Percentiles rank a stretch among this genome's conserved stretches.
phyloP scores from a whole-genome alignment of 1,140 invertebrate species.

The Xylocopa sonorina region DNA sequence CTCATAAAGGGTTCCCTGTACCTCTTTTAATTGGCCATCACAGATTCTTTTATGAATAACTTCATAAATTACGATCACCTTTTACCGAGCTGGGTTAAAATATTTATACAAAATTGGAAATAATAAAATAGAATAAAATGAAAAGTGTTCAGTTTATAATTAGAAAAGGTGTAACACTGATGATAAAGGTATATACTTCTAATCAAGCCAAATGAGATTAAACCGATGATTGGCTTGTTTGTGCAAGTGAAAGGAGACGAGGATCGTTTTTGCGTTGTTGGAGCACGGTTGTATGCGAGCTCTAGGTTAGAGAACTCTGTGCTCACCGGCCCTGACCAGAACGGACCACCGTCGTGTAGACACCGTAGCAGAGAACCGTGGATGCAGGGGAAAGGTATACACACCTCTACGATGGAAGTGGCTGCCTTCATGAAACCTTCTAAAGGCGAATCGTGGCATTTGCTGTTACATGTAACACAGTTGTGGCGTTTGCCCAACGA shows the following conservation, averaged over 20 bases:
- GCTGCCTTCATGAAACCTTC: constrained; percentile 22
- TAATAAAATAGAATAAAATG: not conserved
- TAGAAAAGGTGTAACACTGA: no score
- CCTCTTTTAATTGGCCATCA: no score
- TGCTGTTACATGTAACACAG: not conserved
- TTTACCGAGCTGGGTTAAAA: no score
- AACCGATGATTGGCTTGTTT: constrained; percentile 51
- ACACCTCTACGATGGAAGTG: constrained; percentile 28
- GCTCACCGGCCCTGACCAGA: constrained; percentile 45
- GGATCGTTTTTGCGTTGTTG: constrained; percentile 49
- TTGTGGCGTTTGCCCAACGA: not conserved
- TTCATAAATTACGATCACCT: no score
- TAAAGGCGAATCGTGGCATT: constrained; percentile 22
- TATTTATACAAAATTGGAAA: not conserved
- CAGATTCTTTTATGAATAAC: no score
- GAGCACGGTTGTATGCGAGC: constrained; percentile 21
- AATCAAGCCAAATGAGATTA: constrained; percentile 26
- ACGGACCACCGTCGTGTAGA: constrained; percentile 18
- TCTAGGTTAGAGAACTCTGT: constrained; percentile 44
- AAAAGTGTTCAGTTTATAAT: not conserved
- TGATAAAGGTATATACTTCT: not conserved
- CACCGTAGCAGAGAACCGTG: not conserved
- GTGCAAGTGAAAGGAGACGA: constrained; percentile 61
- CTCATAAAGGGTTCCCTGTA: no score
- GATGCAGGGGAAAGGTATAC: constrained; percentile 39